phyloP scores from a whole-genome alignment of 1,140 invertebrate species.

The Drosophila mauritiana region DNA sequence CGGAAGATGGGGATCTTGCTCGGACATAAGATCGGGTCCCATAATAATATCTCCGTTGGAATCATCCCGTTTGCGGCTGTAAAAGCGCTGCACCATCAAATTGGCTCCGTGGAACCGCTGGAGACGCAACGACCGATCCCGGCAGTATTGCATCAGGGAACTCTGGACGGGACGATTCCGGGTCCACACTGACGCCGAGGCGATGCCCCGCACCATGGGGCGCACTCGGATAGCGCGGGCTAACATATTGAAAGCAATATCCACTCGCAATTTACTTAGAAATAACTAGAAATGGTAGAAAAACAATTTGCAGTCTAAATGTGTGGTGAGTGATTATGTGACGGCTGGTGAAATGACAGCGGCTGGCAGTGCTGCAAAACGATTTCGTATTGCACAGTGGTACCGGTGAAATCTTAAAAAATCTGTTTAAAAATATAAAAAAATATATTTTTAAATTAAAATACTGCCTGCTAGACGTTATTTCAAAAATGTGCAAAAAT shows the following conservation, averaged over 20 bases:
- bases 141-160: constrained; percentile 43
- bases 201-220: constrained; percentile 52
- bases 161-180: constrained; percentile 40
- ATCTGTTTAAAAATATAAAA: too few species aligned
- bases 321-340: constrained; percentile 71
- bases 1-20: constrained; percentile 87
- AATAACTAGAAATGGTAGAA: constrained; percentile 43
- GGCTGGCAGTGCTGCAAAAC: constrained; percentile 22
- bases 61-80: constrained; percentile 54
- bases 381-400: constrained; percentile 7
- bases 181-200: constrained; percentile 43
- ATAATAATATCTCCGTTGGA: constrained; percentile 43
- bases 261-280: constrained; percentile 33
- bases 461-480: too few species aligned
- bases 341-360: constrained; percentile 62
- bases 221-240: constrained; percentile 61
- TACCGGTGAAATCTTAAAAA: not conserved
- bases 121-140: constrained; percentile 22
- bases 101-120: constrained; percentile 36
- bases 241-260: constrained; percentile 51
- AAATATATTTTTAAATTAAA: too few species aligned
- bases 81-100: constrained; percentile 52
- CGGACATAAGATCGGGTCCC: constrained; percentile 40
- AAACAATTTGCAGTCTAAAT: constrained; percentile 45
- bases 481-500: too few species aligned